A percentile compares a stretch with the other conserved stretches of the same genome.
Evolutionary conservation across 1,140 invertebrate species (phyloP).

Genomic region (Leptonema lineaticorne): DNA sequence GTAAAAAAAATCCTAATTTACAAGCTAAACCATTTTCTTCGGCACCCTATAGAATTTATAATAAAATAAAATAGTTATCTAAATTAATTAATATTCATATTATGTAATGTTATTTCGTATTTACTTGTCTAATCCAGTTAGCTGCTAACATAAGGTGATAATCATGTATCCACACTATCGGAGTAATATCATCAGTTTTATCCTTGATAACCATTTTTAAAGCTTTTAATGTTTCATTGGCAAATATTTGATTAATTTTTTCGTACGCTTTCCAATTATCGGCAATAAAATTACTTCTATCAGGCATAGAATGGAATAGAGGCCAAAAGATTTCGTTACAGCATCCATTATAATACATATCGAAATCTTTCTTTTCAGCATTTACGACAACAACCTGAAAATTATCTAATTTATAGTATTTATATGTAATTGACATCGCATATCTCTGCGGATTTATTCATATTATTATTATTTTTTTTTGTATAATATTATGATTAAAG

Average conservation of each 20-base stretch:
- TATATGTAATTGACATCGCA: no score
- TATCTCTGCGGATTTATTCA: no score
- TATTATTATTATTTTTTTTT: no score
- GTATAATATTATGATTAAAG: no score
- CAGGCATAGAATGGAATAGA: slow-evolving; percentile 88
- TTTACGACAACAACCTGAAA: slow-evolving; percentile 76
- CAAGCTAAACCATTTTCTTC: slow-evolving; percentile 76
- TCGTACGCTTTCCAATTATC: slow-evolving; percentile 84
- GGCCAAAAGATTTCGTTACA: slow-evolving; percentile 93
- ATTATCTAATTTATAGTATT: no score
- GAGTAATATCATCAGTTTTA: slow-evolving; percentile 61
- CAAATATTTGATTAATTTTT: slow-evolving; percentile 79
- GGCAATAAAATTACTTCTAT: slow-evolving; percentile 70
- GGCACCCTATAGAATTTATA: slow-evolving; percentile 58
- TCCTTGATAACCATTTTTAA: slow-evolving; percentile 63
- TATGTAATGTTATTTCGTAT: slow-evolving; percentile 21
- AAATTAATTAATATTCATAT: slow-evolving; percentile 3
- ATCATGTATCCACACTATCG: slow-evolving; percentile 89
- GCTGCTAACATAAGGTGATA: slow-evolving; percentile 89
- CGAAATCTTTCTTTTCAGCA: slow-evolving; percentile 71
- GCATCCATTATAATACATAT: slow-evolving; percentile 88
- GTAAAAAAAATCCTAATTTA: slow-evolving; percentile 87
- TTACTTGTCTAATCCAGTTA: slow-evolving; percentile 80
- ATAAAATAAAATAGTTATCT: neutral
- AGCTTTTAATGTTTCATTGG: slow-evolving; percentile 74